Evolutionary conservation across 1,140 invertebrate genomes (phyloP), one percentile per base, ranked within the genome.

Genomic region (Rhynchophorus ferrugineus): DNA sequence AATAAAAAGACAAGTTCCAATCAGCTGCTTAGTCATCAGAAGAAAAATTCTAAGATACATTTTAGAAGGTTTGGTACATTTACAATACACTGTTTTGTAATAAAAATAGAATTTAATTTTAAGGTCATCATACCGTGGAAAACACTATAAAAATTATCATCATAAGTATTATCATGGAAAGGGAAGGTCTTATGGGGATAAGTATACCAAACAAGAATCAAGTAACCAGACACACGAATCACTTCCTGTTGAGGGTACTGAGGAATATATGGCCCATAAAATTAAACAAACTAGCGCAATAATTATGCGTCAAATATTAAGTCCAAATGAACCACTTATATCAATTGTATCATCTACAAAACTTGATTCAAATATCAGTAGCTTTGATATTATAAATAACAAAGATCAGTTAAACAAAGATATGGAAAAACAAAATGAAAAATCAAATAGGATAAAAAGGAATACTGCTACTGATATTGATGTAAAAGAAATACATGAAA

Each of bases 211-310:
- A n/a, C n/a, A n/a, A n/a, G n/a, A n/a, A n/a, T n/a, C n/a, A n/a
- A n/a, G n/a, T n/a, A n/a, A n/a, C n/a, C n/a, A n/a, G n/a, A n/a
- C n/a, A n/a, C n/a, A n/a, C n/a, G n/a, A n/a, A 17, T 6, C 35
- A 20, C 62, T 62, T 24, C 64, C 64, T 11, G 45, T 61, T 29
- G 52, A 56, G 16, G 64, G 64, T 6, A 61, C 49, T 52, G 64
- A 66, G 44, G 64, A 66, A 45, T 63, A 60, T 42, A 63, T 55
- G 24, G 49, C 46, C 18, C 45, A 48, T 5, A 61, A 66, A 53
- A 65, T 66, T 19, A 36, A 61, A 56, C 42, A 64, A 48, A 62
- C 58, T 16, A 65, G 62, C 50, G 61, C 62, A 20, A 57, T 62
- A 39, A 62, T 66, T 43, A 66, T 63, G 56, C 54, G 59, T 34